phyloP scores from a whole-genome alignment of 2,888 invertebrate species.

The Papilio gigon region DNA sequence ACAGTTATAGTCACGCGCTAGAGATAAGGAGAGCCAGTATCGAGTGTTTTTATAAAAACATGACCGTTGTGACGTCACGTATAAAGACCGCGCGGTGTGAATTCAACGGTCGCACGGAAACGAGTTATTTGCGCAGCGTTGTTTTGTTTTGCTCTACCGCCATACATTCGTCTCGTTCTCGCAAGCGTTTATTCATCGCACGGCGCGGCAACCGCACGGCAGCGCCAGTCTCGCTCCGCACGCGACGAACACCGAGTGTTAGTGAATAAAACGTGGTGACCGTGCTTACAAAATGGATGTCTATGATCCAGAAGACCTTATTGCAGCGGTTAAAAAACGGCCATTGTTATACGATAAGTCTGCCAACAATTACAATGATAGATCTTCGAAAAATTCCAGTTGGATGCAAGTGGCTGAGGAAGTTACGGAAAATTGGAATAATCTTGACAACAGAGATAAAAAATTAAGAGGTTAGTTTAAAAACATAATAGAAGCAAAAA shows the following conservation, averaged over 20 bases:
- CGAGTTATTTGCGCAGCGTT: not conserved
- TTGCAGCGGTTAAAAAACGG: conserved; percentile 12
- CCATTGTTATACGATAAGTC: not conserved
- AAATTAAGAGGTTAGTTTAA: not conserved
- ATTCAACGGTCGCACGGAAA: not conserved
- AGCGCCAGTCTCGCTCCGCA: not conserved
- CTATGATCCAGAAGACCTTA: not conserved
- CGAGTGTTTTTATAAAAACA: too few relatives aligned
- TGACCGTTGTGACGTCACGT: not conserved
- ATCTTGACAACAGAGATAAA: not conserved
- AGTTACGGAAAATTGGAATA: not conserved
- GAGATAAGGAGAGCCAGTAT: too few relatives aligned
- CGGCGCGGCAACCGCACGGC: not conserved
- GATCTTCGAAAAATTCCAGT: not conserved
- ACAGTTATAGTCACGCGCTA: too few relatives aligned
- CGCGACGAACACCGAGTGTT: not conserved
- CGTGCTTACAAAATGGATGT: not conserved
- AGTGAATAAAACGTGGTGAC: not conserved
- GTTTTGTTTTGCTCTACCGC: not conserved
- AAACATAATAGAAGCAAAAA: not conserved
- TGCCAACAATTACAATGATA: not conserved
- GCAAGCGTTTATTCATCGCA: conserved; percentile 4
- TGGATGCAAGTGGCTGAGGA: conserved; percentile 7
- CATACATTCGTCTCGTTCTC: conserved; percentile 3
- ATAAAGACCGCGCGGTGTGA: conserved; percentile 4